Conservation (phyloP, 2,888 invertebrate genomes). For the Oeneis ivallda region DNA sequence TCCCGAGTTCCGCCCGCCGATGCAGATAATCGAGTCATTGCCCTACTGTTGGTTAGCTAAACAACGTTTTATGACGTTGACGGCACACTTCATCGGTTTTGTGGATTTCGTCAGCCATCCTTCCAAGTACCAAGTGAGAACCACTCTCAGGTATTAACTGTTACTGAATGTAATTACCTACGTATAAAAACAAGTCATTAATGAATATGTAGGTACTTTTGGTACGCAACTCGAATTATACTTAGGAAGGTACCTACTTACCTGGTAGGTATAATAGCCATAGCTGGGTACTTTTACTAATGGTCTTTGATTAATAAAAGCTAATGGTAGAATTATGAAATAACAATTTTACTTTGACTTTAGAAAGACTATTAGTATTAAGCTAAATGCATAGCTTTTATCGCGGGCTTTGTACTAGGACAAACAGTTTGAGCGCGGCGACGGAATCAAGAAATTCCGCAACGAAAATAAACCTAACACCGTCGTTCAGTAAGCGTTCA, state of each 20-base stretch:
- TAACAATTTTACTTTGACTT: too few species aligned
- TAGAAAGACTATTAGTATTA: too few species aligned
- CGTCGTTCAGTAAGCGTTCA: too few species aligned
- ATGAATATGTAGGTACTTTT: not conserved
- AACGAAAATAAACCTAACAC: too few species aligned
- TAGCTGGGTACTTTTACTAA: too few species aligned
- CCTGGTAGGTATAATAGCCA: too few species aligned
- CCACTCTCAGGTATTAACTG: slow-evolving; percentile 9
- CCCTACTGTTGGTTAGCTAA: not conserved
- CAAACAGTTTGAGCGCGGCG: too few species aligned
- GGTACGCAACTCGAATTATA: not conserved
- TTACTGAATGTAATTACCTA: slow-evolving; percentile 9
- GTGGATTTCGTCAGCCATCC: slow-evolving; percentile 32
- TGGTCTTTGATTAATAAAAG: too few species aligned
- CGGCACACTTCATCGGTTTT: slow-evolving; percentile 21
- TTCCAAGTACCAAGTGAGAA: slow-evolving; percentile 5
- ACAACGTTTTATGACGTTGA: not conserved
- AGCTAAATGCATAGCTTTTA: not conserved
- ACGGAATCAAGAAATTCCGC: too few species aligned
- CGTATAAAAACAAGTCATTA: slow-evolving; percentile 1
- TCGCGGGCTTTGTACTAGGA: too few species aligned
- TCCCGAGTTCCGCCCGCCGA: too few species aligned
- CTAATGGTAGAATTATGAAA: too few species aligned
- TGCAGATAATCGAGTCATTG: not conserved
- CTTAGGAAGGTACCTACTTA: not conserved